phyloP scores from a whole-genome alignment of 1,140 invertebrate genomes.

The Hestina assimilis region DNA sequence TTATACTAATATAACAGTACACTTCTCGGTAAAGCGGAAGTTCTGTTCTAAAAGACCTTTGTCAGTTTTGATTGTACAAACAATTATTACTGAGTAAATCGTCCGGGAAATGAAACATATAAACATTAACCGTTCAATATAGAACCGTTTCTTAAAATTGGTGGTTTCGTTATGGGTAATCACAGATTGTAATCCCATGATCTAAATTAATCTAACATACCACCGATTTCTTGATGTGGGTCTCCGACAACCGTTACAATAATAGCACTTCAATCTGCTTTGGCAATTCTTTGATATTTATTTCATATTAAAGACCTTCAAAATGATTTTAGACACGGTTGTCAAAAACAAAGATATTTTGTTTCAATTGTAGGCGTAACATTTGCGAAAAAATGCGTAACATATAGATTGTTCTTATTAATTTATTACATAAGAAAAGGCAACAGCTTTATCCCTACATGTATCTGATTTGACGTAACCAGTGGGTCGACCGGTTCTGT shows the following conservation, averaged over 20 bases:
- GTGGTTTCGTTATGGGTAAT: slow-evolving; percentile 21
- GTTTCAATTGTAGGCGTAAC: too few species aligned
- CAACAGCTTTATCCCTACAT: slow-evolving; percentile 45
- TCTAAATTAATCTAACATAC: slow-evolving; percentile 15
- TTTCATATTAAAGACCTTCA: background rate
- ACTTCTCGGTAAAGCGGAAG: slow-evolving; percentile 6
- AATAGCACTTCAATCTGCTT: background rate
- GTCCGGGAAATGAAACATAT: background rate
- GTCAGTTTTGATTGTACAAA: background rate
- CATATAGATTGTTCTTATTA: slow-evolving; percentile 13
- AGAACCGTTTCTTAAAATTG: slow-evolving; percentile 30
- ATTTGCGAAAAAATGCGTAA: background rate
- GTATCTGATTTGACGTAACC: slow-evolving; percentile 55
- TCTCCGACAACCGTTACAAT: background rate
- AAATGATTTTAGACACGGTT: background rate
- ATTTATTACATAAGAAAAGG: slow-evolving; percentile 34
- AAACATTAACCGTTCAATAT: slow-evolving; percentile 6
- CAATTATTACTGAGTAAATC: background rate
- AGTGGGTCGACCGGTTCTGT: slow-evolving; percentile 48
- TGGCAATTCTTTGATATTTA: background rate
- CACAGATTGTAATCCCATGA: slow-evolving; percentile 16
- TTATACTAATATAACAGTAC: slow-evolving; percentile 31
- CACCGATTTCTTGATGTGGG: background rate
- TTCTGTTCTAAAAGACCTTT: background rate
- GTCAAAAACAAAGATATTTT: too few species aligned